Conservation (phyloP, 2,113 vertebrate species). For the Chaetodon trifascialis region DNA sequence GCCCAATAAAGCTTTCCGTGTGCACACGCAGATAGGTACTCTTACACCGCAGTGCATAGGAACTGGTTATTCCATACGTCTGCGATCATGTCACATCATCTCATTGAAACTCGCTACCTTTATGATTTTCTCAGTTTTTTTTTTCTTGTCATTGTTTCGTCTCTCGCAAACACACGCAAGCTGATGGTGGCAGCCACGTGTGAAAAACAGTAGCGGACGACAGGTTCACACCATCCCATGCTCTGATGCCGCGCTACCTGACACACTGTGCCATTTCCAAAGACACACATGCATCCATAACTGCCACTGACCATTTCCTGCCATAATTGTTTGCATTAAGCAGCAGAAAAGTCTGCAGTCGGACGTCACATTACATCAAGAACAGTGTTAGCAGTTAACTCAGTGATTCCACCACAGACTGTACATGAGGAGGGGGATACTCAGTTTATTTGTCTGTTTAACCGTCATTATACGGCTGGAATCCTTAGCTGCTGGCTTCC, state of each 20-base stretch:
- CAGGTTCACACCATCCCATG: constrained; percentile 30
- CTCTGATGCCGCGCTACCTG: constrained; percentile 17
- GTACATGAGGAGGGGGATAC: background rate
- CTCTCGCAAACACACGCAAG: constrained; percentile 17
- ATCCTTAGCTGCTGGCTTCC: background rate
- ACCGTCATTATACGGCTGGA: constrained; percentile 1
- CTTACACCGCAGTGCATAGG: background rate
- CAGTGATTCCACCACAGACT: background rate
- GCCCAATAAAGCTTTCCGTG: constrained; percentile 8
- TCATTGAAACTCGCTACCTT: background rate
- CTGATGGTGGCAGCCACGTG: constrained; percentile 44
- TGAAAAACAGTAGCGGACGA: constrained; percentile 36
- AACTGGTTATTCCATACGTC: background rate
- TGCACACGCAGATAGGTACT: constrained; percentile 23
- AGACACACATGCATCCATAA: constrained; percentile 3
- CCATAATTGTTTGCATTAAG: constrained; percentile 1
- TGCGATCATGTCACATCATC: background rate
- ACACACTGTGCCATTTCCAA: background rate
- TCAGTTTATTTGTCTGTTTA: constrained; percentile 20
- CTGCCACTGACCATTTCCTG: constrained; percentile 37
- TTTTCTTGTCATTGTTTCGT: background rate
- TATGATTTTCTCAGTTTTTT: background rate
- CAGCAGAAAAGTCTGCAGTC: constrained; percentile 27
- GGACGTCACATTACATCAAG: constrained; percentile 33
- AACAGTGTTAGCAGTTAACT: constrained; percentile 42